Evolutionary conservation across 2,888 invertebrate genomes (phyloP).

Genomic region (Ceriagrion tenellum): DNA sequence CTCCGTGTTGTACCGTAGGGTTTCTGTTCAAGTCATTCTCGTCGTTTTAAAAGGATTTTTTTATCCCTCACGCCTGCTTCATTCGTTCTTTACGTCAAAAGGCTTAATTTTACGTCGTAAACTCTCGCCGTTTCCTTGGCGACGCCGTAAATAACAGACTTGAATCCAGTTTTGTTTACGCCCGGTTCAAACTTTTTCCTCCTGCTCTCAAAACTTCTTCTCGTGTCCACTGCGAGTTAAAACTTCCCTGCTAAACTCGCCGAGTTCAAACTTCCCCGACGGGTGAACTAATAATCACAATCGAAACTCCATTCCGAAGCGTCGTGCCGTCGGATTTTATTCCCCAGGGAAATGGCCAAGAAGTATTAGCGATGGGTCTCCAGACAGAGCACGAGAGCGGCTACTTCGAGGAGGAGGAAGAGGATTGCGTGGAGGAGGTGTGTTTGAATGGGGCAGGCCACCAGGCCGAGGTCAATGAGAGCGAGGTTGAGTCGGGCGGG

Average conservation of each 20-base stretch:
- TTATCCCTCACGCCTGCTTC: too few relatives aligned
- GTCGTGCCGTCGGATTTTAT: not conserved
- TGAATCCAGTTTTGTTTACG: not conserved
- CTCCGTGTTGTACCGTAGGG: too few relatives aligned
- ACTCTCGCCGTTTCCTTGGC: not conserved
- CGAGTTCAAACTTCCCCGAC: not conserved
- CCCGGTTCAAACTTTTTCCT: not conserved
- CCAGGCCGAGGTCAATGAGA: conserved; percentile 51
- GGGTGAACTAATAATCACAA: not conserved
- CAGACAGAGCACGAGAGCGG: conserved; percentile 90
- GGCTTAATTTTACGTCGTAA: not conserved
- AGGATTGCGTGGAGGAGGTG: conserved; percentile 72
- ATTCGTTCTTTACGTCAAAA: not conserved
- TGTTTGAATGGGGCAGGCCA: conserved; percentile 2
- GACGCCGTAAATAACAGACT: not conserved
- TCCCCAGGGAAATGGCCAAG: conserved; percentile 42
- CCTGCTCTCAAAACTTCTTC: not conserved
- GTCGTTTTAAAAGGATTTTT: too few relatives aligned
- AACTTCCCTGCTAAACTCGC: not conserved
- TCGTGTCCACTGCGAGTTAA: not conserved
- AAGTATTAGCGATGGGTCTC: conserved; percentile 79
- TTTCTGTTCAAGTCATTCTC: too few relatives aligned
- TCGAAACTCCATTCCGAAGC: not conserved
- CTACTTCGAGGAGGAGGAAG: conserved; percentile 88
- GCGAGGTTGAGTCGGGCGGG: conserved; percentile 50